Evolutionary conservation across 2,797 vertebrate species (phyloP), one percentile per base, ranked within the genome.

Genomic region (Sciaenops ocellatus): DNA sequence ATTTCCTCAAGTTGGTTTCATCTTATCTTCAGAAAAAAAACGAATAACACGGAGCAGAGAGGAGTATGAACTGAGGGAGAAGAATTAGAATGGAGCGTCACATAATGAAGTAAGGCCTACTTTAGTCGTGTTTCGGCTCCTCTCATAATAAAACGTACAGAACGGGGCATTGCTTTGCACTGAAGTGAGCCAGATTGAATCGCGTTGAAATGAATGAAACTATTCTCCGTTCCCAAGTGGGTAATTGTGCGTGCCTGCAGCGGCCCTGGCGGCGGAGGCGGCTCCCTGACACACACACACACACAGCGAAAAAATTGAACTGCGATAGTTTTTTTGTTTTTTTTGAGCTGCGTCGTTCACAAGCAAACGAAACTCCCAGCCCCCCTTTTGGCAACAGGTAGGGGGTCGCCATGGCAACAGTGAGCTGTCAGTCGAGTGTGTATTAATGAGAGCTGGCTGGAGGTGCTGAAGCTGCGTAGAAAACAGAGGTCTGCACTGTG

Each of bases 331-430:
- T 9, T 38, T 38, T 34, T 30, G 6, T 34, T 34, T 34, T 34
- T 34, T 34, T 70, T 56, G 54, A 82, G 85, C 83, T 42, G 72
- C 56, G 51, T 81, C 59, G 55, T 81, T 84, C 78, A 52, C 66
- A 20, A 85, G 54, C 75, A 57, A 34, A 46, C 46, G 15, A 52
- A 73, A 75, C 79, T 75, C 69, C 42, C 59, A 16, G 65, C 65
- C n/a, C 68, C 71, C 69, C 56, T 6, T 73, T 76, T 79, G 85
- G 89, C 90, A 93, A 92, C 92, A 93, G 91, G 92, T 92, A 90
- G 68, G 65, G 69, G 77, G 89, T 93, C 24, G 65, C 88, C 90
- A 93, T 90, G 87, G 93, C 87, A 92, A 94, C 92, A 79, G 90
- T 0, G 72, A 79, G 78, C 87, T 79, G 85, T 90, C 91, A 89